Conservation (phyloP, 92 coral and sea anemone species). For the Epizoanthus fatuus region DNA sequence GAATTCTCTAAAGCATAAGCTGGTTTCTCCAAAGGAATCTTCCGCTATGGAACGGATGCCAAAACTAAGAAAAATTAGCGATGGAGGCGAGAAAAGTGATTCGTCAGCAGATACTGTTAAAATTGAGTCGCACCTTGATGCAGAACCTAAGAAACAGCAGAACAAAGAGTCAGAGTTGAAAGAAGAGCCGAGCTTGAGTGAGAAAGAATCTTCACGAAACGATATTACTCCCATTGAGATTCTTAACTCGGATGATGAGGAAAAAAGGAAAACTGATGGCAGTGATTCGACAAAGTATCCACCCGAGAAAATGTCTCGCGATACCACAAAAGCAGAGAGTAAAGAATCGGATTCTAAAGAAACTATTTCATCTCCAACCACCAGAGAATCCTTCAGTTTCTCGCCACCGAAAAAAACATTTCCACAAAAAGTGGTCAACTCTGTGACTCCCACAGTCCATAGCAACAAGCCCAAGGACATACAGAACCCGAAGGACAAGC, state of each 20-base stretch:
- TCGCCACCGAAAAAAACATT: constrained; percentile 77
- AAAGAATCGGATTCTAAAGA: constrained; percentile 58
- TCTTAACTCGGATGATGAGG: constrained; percentile 81
- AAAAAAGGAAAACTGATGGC: constrained; percentile 75
- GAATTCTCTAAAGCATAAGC: constrained; percentile 77
- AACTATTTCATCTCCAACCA: constrained; percentile 49
- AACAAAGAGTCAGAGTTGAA: constrained; percentile 26
- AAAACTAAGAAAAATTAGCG: constrained; percentile 80
- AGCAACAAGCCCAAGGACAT: constrained; percentile 32
- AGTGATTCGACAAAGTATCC: constrained; percentile 13
- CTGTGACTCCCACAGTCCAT: constrained; percentile 93
- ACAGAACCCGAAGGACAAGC: constrained; percentile 73
- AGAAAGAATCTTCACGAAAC: constrained; percentile 51
- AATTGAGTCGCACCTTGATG: constrained; percentile 29
- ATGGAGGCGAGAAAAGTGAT: constrained; percentile 69
- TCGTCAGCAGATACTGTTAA: constrained; percentile 42
- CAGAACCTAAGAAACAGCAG: constrained; percentile 26
- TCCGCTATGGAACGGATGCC: constrained; percentile 85
- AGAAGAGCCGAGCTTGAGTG: constrained; percentile 33
- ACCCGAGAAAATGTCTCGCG: constrained; percentile 4
- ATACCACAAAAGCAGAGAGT: constrained; percentile 20
- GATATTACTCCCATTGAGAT: constrained; percentile 86
- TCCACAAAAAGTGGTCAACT: constrained; percentile 78
- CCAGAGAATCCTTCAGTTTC: constrained; percentile 42
- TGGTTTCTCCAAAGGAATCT: constrained; percentile 73